Percentiles rank a stretch among this genome's conserved stretches.
Conservation (phyloP, 64 coral and sea anemone species). For the Cladopsammia gracilis region DNA sequence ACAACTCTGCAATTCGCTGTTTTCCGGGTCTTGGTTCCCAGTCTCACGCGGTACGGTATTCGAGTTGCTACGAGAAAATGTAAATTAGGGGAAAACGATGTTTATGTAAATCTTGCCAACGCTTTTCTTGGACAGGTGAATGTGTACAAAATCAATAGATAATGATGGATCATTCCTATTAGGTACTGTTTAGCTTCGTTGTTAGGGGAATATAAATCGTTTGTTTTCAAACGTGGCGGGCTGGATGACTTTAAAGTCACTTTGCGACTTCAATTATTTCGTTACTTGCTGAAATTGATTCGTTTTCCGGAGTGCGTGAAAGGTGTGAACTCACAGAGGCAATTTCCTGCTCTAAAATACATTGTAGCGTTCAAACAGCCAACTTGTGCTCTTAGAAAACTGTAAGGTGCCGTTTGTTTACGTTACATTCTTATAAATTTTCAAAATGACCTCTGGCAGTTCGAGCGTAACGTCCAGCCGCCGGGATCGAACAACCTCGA, state of each 20-base stretch:
- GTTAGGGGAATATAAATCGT: not conserved
- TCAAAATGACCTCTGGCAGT: slow-evolving; percentile 10
- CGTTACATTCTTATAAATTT: not conserved
- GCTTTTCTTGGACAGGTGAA: not conserved
- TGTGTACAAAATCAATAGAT: slow-evolving; percentile 12
- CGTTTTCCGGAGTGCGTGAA: no score
- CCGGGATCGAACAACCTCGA: slow-evolving; percentile 2
- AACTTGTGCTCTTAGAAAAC: no score
- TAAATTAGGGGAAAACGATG: not conserved
- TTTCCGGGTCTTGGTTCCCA: no score
- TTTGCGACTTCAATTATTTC: not conserved
- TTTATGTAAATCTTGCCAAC: not conserved
- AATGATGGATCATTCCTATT: not conserved
- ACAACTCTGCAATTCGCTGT: no score
- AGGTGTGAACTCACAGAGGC: no score
- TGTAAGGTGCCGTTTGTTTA: no score
- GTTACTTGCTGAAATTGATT: no score
- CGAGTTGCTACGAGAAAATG: slow-evolving; percentile 23
- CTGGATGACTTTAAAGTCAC: not conserved
- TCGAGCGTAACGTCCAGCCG: slow-evolving; percentile 15
- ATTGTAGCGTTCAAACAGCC: no score
- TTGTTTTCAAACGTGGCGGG: not conserved
- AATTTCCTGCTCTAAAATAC: no score
- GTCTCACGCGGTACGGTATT: no score
- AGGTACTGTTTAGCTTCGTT: slow-evolving; percentile 2